These are phyloP conservation scores for zebrafish (Danio rerio) DNA, from an alignment of 2,113 vertebrate genomes.

Conservation along the genomic window DNA sequence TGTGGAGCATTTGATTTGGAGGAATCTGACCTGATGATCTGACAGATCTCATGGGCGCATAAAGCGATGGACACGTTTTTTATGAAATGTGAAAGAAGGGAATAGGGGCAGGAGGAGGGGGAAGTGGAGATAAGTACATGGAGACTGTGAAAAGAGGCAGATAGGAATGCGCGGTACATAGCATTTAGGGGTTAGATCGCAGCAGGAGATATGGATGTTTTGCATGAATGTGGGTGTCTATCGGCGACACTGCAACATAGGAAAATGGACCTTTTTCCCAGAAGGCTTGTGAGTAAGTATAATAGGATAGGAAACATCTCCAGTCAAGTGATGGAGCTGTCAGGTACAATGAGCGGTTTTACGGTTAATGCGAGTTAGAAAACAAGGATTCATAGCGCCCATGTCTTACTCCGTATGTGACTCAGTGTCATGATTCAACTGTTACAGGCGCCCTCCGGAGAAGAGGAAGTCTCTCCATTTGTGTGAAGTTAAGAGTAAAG, in stretches of 20 bases:
- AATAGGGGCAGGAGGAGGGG: slow-evolving; percentile 19
- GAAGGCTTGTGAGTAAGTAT: slow-evolving; percentile 39
- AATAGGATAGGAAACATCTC: slow-evolving; percentile 39
- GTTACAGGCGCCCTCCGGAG: slow-evolving; percentile 27
- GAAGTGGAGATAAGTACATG: neutral
- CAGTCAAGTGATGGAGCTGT: slow-evolving; percentile 43
- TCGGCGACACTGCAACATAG: slow-evolving; percentile 29
- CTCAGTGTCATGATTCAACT: slow-evolving; percentile 48
- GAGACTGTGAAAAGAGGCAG: neutral
- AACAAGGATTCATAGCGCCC: slow-evolving; percentile 33
- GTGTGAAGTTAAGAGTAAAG: slow-evolving; percentile 38
- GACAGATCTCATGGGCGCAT: slow-evolving; percentile 48
- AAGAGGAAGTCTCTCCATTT: slow-evolving; percentile 46
- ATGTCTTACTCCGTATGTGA: slow-evolving; percentile 37
- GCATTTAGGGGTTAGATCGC: slow-evolving; percentile 47
- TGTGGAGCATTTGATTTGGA: slow-evolving; percentile 40
- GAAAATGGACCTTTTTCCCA: slow-evolving; percentile 25
- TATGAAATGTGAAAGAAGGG: slow-evolving; percentile 40
- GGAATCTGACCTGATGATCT: slow-evolving; percentile 52
- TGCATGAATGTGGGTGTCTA: slow-evolving; percentile 38
- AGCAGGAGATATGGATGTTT: slow-evolving; percentile 47
- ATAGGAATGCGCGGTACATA: slow-evolving; percentile 50
- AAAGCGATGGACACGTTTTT: slow-evolving; percentile 46
- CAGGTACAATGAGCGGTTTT: slow-evolving; percentile 49
- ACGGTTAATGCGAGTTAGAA: slow-evolving; percentile 44